These are phyloP conservation scores for Stratiolaelaps scimitus DNA, from an alignment of 1,140 invertebrate genomes.

Conservation along the genomic window DNA sequence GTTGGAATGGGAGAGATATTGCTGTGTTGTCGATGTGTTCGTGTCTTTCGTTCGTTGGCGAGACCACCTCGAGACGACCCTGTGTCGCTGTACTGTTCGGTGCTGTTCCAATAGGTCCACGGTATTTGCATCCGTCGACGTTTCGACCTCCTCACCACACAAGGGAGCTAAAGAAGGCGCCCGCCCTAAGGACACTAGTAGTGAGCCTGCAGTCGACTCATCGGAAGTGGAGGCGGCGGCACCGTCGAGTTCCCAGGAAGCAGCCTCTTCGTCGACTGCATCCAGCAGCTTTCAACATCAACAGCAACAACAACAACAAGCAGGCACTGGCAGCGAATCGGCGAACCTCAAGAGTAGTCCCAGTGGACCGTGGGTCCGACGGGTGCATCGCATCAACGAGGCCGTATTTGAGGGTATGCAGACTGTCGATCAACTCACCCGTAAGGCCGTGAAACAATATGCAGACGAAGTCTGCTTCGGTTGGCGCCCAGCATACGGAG, in stretches of 20 bases:
- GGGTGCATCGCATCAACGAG: constrained; percentile 25
- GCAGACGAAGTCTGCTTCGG: constrained; percentile 27
- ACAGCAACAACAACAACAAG: too few species aligned
- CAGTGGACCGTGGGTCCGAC: constrained; percentile 17
- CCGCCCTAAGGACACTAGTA: too few species aligned
- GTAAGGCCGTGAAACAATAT: constrained; percentile 13
- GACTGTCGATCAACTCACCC: constrained; percentile 17
- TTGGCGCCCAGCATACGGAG: constrained; percentile 48
- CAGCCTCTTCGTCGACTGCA: too few species aligned
- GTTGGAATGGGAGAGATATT: too few species aligned
- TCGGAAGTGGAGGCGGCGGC: too few species aligned
- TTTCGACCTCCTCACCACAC: not conserved
- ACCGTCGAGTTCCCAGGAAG: too few species aligned
- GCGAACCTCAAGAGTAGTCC: not conserved
- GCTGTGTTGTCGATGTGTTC: too few species aligned
- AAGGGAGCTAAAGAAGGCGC: too few species aligned
- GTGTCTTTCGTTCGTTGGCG: too few species aligned
- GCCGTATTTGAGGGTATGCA: constrained; percentile 17
- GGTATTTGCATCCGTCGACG: constrained; percentile 17
- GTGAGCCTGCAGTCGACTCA: too few species aligned
- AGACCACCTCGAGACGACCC: not conserved
- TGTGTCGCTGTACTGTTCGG: not conserved
- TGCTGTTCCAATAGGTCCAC: not conserved
- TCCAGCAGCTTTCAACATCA: too few species aligned
- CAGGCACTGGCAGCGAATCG: too few species aligned